Evolutionary conservation across 2,797 vertebrate species (phyloP).

Genomic region (Semaprochilodus insignis): DNA sequence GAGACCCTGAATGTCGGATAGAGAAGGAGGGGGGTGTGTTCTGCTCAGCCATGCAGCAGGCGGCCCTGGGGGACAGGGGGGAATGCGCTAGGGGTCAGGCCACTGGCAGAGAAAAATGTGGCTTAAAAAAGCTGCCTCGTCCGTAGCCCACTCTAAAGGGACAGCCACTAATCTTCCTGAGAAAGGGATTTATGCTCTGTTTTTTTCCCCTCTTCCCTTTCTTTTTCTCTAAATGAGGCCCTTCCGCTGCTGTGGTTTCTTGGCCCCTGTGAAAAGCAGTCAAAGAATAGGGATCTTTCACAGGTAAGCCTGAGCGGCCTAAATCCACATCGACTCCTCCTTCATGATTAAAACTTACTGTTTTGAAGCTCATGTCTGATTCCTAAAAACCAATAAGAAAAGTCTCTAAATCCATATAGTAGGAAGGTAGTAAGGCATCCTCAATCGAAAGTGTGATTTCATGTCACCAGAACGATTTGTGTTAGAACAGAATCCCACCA

Average conservation of each 20-base stretch:
- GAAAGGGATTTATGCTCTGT: conserved; percentile 74
- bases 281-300: conserved; percentile 51
- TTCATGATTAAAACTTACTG: conserved; percentile 22
- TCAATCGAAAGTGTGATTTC: background rate
- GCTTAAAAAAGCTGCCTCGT: conserved; percentile 71
- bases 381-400: conserved; percentile 9
- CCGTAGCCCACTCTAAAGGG: conserved; percentile 75
- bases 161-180: conserved; percentile 85
- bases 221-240: conserved; percentile 78
- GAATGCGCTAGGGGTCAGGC: conserved; percentile 73
- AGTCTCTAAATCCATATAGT: background rate
- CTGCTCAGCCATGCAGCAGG: conserved; percentile 52
- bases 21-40: conserved; percentile 29
- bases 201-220: conserved; percentile 68
- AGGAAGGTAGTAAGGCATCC: background rate
- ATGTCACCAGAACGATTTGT: background rate
- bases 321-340: conserved; percentile 58
- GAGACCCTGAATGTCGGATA: conserved; percentile 74
- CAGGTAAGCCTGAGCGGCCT: conserved; percentile 69
- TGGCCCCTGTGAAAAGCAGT: conserved; percentile 61
- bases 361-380: background rate
- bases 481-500: background rate
- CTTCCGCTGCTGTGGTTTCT: conserved; percentile 72
- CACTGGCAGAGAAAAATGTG: conserved; percentile 82
- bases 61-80: conserved; percentile 49